phyloP scores from a whole-genome alignment of 1,140 invertebrate genomes.

The Myzus persicae region DNA sequence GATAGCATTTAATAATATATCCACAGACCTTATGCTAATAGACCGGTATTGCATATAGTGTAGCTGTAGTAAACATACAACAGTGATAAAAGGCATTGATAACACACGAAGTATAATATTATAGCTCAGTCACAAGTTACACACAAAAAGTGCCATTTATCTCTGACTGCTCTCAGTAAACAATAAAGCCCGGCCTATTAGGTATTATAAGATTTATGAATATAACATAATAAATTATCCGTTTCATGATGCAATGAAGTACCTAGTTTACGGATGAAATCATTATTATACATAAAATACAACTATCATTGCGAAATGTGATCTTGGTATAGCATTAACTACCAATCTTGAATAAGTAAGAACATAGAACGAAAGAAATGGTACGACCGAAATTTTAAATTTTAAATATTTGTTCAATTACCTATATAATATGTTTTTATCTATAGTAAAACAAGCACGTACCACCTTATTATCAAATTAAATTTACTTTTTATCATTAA shows the following conservation, averaged over 20 bases:
- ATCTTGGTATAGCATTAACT: not conserved
- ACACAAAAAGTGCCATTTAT: not conserved
- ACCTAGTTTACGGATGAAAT: not conserved
- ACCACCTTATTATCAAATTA: not conserved
- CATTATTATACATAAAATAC: not conserved
- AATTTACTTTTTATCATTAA: constrained; percentile 1
- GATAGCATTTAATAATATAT: not conserved
- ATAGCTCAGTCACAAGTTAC: not conserved
- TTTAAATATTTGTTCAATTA: not conserved
- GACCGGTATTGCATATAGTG: not conserved
- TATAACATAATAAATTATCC: not conserved
- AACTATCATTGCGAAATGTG: not conserved
- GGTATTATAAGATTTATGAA: not conserved
- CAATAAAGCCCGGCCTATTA: not conserved
- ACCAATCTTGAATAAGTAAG: not conserved
- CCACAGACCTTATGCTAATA: not conserved
- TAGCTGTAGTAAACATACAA: not conserved
- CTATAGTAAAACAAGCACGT: not conserved
- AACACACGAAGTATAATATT: not conserved
- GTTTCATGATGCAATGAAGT: not conserved
- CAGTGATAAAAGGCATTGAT: not conserved
- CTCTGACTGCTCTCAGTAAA: not conserved
- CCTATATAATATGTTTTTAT: not conserved
- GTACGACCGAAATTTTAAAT: not conserved
- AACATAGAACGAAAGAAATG: not conserved